phyloP scores from a whole-genome alignment of 2,888 invertebrate genomes.

The Platycnemis pennipes region DNA sequence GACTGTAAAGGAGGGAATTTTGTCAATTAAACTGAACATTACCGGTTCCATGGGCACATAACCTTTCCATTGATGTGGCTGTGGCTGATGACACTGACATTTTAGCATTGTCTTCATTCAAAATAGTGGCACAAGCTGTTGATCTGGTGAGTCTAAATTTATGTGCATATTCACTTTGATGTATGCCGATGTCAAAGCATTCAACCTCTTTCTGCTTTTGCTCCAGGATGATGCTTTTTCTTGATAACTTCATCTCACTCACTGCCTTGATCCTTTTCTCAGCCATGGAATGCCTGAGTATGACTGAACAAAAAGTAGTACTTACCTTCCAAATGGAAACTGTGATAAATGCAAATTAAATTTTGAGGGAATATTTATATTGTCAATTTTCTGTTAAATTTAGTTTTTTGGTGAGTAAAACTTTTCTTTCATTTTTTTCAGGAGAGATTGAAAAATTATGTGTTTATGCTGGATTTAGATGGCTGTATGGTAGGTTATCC shows the following conservation, averaged over 20 bases:
- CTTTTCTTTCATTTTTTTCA: constrained; percentile 72
- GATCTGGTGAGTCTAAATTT: neutral
- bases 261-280: no score
- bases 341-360: no score
- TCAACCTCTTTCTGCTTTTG: constrained; percentile 67
- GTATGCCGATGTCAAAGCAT: neutral
- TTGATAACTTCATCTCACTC: no score
- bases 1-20: no score
- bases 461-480: constrained; percentile 77
- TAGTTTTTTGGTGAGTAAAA: no score
- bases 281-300: no score
- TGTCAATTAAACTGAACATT: no score
- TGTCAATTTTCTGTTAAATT: no score
- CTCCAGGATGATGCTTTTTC: no score
- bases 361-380: no score
- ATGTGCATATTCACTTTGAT: neutral
- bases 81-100: neutral
- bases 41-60: neutral
- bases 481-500: constrained; percentile 76
- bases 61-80: neutral
- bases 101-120: neutral
- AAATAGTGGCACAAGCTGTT: neutral
- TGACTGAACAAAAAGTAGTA: no score
- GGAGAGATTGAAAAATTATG: constrained; percentile 75
- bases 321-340: no score